Percentiles rank a stretch among this genome's conserved stretches.
These are phyloP conservation scores for Acanthisitta chloris DNA, from an alignment of 2,113 vertebrate species.

Conservation along the genomic window DNA sequence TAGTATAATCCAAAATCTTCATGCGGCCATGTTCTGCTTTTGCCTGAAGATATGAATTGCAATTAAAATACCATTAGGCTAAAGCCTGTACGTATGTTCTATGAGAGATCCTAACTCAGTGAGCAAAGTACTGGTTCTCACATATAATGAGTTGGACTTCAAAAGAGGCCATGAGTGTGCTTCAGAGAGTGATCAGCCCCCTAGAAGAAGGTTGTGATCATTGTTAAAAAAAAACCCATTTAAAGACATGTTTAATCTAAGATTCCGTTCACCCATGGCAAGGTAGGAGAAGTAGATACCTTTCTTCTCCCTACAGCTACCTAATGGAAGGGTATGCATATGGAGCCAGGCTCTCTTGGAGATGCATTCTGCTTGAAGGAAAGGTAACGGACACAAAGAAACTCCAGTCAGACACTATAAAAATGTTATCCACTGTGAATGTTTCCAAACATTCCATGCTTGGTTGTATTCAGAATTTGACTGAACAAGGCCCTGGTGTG, in stretches of 20 bases:
- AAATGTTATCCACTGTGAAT: background rate
- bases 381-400: background rate
- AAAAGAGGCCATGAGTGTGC: background rate
- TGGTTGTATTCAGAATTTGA: background rate
- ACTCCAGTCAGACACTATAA: background rate
- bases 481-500: background rate
- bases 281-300: accelerated
- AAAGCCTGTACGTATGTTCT: background rate
- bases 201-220: background rate
- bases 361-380: background rate
- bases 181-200: background rate
- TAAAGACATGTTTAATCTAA: background rate
- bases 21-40: background rate
- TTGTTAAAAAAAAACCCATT: background rate
- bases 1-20: background rate
- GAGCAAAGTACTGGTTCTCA: background rate
- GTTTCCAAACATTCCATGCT: background rate
- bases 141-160: background rate
- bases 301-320: background rate
- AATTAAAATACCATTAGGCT: background rate
- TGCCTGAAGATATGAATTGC: background rate
- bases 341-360: background rate
- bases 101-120: background rate
- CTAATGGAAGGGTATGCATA: background rate
- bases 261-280: background rate